Base-by-base conservation (phyloP, 2,113 vertebrate species). In the Stegastes partitus region DNA sequence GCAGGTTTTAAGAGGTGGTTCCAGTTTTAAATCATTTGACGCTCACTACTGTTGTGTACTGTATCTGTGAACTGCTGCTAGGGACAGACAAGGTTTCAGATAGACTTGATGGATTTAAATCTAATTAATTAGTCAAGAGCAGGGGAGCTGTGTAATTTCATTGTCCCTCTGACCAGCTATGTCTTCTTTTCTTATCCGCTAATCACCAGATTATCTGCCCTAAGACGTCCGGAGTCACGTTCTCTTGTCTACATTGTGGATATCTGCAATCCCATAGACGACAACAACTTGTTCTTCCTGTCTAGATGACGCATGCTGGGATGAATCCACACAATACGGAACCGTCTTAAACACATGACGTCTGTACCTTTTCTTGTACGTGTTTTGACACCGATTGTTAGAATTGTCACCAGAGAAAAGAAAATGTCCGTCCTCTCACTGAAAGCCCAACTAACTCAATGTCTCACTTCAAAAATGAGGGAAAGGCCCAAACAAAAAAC, bases 201-300 rank as follows among this genome's bases (percentile, higher is more conserved):
- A 87, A 90, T 89, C 78, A 42, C 50, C 72, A 73, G 90, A 84
- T 90, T 86, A 88, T 75, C 77, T 39, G 37, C 1, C 1, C 1
- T 18, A 37, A 54, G 83, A 70, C 85, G 79, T 81, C 85, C 66
- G 11, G 49, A 50, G 18, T 66, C 72, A 82, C 42, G 19, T 31
- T 19, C 22, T 50, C 8, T n/a, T 7, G 4, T 49, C 47, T 50
- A 7, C 14, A 12, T 15, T 15, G 6, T 2, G 47, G n/a, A 50
- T 9, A 4, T n/a, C 16, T 19, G 18, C 16, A 8, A n/a, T 19
- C 18, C 19, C 16, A 19, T 2, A 19, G 19, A 19, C 19, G 9
- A 50, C 16, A 19, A 21, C 47, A 50, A 16, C 47, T n/a, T 50
- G 47, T 21, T 50, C 47, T 9, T 34, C 31, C 31, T 34, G 31